phyloP scores from a whole-genome alignment of 1,140 invertebrate genomes.

The Drosophila kanapiae region DNA sequence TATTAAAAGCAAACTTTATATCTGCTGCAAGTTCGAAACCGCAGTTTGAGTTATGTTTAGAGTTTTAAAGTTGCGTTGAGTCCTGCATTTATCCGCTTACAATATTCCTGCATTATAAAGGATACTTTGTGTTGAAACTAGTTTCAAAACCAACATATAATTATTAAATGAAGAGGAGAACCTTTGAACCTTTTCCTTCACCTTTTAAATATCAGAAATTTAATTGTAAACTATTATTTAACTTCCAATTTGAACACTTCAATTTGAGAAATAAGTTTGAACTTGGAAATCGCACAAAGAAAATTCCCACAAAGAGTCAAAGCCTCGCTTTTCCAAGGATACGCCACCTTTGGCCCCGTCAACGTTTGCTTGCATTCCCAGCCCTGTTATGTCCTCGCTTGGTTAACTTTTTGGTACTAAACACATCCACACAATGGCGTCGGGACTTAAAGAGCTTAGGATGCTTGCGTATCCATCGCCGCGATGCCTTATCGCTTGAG shows the following conservation, averaged over 20 bases:
- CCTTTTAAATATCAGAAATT: not conserved
- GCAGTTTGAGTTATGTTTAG: constrained; percentile 46
- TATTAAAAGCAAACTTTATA: constrained; percentile 28
- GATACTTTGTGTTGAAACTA: not conserved
- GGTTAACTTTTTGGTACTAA: constrained; percentile 46
- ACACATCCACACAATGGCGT: constrained; percentile 17
- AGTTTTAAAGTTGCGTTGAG: constrained; percentile 28
- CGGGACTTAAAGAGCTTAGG: constrained; percentile 44
- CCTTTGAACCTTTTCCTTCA: not conserved
- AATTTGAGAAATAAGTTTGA: not conserved
- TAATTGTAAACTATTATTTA: not conserved
- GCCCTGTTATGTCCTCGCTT: constrained; percentile 28
- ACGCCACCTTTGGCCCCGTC: constrained; percentile 55
- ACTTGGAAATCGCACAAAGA: not conserved
- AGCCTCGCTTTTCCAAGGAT: constrained; percentile 38
- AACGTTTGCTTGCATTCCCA: constrained; percentile 34
- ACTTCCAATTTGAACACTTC: not conserved
- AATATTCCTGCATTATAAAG: not conserved
- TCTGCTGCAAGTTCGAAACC: constrained; percentile 50
- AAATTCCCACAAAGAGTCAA: not conserved
- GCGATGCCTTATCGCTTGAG: constrained; percentile 24
- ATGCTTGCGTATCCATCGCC: constrained; percentile 46
- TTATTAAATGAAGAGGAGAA: too few relatives aligned
- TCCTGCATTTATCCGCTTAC: not conserved
- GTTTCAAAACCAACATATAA: not conserved